These are phyloP conservation scores for Channa maculata DNA, from an alignment of 2,113 vertebrate species.

Conservation along the genomic window DNA sequence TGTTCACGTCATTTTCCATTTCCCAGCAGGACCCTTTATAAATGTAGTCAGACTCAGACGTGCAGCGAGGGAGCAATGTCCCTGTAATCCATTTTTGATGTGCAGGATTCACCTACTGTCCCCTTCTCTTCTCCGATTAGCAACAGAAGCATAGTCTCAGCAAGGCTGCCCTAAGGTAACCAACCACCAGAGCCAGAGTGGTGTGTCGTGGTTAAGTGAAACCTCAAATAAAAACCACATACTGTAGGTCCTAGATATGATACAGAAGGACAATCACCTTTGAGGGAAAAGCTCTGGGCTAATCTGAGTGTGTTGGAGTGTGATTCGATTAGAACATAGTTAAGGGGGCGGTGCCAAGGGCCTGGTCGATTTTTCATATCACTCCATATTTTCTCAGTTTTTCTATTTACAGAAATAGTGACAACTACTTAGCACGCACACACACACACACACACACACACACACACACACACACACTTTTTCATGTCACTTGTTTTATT, in stretches of 20 bases:
- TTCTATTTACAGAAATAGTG: constrained; percentile 24
- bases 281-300: not conserved
- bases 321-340: constrained; percentile 28
- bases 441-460: not conserved
- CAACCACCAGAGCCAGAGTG: not conserved
- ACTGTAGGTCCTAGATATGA: constrained; percentile 6
- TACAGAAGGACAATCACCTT: constrained; percentile 24
- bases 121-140: constrained; percentile 19
- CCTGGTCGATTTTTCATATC: constrained; percentile 31
- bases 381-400: constrained; percentile 26
- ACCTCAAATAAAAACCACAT: constrained; percentile 7
- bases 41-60: constrained; percentile 5
- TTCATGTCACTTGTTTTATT: too few relatives aligned
- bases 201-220: constrained; percentile 25
- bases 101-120: constrained; percentile 17
- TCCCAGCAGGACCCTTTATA: constrained; percentile 2
- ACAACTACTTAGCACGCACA: not conserved
- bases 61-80: constrained; percentile 8
- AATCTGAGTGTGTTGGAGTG: constrained; percentile 23
- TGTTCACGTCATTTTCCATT: not conserved
- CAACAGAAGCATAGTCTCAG: not conserved
- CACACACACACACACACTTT: not conserved
- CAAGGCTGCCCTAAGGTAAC: constrained; percentile 18
- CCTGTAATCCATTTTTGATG: constrained; percentile 39
- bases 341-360: constrained; percentile 12